These are phyloP conservation scores for Coleophora deauratella DNA, from an alignment of 2,888 invertebrate genomes.

Conservation along the genomic window DNA sequence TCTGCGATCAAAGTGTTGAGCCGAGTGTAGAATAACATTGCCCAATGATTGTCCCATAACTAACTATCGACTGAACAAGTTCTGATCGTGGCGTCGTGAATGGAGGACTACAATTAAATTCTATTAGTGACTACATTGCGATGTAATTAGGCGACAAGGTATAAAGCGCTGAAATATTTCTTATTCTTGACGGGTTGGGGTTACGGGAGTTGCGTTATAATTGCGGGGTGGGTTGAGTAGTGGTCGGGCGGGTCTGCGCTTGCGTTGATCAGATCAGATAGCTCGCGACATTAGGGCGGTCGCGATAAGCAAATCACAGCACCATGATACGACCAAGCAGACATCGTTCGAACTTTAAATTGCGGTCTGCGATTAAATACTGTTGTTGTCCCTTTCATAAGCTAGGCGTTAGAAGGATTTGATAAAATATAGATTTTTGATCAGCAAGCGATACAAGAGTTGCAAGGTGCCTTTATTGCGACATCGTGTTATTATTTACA, in stretches of 20 bases:
- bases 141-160: conserved; percentile 58
- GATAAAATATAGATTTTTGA: conserved; percentile 39
- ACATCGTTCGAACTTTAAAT: no score
- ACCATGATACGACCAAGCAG: no score
- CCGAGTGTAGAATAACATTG: not conserved
- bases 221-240: conserved; percentile 21
- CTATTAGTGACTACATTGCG: conserved; percentile 58
- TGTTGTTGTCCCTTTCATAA: no score
- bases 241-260: conserved; percentile 18
- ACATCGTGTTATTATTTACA: conserved; percentile 39
- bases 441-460: conserved; percentile 37
- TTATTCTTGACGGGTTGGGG: conserved; percentile 45
- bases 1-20: not conserved
- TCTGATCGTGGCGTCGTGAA: conserved; percentile 26
- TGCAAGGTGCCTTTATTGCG: conserved; percentile 27
- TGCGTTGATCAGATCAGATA: conserved; percentile 8
- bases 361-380: no score
- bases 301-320: conserved; percentile 16
- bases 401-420: no score
- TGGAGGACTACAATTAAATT: conserved; percentile 57
- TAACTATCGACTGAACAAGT: conserved; percentile 24
- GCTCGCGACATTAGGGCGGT: conserved; percentile 6
- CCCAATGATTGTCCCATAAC: not conserved
- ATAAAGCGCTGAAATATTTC: conserved; percentile 56
- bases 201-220: conserved; percentile 51